These are phyloP conservation scores for Alviniconcha strummeri DNA, from an alignment of 2,888 invertebrate species.

Conservation along the genomic window DNA sequence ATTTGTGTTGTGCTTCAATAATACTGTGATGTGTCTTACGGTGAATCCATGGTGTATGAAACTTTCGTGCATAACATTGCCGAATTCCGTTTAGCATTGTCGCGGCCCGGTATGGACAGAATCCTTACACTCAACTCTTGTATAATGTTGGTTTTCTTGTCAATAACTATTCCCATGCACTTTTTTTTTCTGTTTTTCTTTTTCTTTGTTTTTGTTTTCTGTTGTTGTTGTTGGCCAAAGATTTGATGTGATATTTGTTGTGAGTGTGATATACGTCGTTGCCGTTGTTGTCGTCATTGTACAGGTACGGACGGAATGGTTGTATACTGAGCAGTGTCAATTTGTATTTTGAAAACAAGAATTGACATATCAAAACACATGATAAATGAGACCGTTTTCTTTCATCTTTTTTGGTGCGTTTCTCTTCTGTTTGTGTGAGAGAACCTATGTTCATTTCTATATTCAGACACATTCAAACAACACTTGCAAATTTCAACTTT, in stretches of 20 bases:
- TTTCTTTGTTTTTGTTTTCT: not conserved
- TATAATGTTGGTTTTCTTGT: not conserved
- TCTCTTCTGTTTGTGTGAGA: too few relatives aligned
- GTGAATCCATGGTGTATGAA: not conserved
- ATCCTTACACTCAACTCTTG: not conserved
- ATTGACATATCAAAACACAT: constrained; percentile 25
- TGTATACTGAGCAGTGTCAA: constrained; percentile 22
- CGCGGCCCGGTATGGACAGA: not conserved
- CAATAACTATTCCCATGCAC: not conserved
- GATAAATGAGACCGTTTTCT: constrained; percentile 12
- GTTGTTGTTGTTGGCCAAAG: constrained; percentile 19
- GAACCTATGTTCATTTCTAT: too few relatives aligned
- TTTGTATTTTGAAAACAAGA: constrained; percentile 27
- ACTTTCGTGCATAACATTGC: not conserved
- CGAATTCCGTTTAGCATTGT: not conserved
- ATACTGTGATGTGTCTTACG: not conserved
- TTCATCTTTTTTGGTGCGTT: too few relatives aligned
- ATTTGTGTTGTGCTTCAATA: too few relatives aligned
- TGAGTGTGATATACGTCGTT: constrained; percentile 16
- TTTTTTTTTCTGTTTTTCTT: not conserved
- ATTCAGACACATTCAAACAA: too few relatives aligned
- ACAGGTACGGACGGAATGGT: not conserved
- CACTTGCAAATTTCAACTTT: too few relatives aligned
- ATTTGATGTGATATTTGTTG: constrained; percentile 24
- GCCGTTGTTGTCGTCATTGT: constrained; percentile 13